These are phyloP conservation scores for Phalanger gymnotis DNA, from an alignment of 2,797 vertebrate genomes.

Conservation along the genomic window DNA sequence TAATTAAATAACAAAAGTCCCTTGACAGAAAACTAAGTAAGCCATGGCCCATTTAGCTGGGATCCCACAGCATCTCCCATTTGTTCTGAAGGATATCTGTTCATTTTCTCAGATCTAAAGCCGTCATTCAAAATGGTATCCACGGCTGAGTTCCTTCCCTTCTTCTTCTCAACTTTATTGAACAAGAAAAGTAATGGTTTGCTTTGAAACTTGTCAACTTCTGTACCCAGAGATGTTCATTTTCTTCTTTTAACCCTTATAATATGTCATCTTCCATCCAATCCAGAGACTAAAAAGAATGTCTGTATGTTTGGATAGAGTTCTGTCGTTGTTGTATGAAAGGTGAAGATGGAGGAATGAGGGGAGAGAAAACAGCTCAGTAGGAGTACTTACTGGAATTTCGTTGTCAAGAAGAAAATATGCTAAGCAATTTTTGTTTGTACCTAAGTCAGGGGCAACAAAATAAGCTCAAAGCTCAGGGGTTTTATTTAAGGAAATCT, in stretches of 20 bases:
- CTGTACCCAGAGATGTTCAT: background rate
- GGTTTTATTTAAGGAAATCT: slow-evolving; percentile 27
- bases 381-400: background rate
- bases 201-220: background rate
- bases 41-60: background rate
- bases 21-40: slow-evolving; percentile 6
- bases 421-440: background rate
- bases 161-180: background rate
- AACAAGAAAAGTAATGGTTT: background rate
- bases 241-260: background rate
- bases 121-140: background rate
- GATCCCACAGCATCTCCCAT: background rate
- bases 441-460: background rate
- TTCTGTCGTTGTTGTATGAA: background rate
- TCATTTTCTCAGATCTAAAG: slow-evolving; percentile 15
- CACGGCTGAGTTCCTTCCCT: background rate
- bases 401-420: background rate
- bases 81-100: slow-evolving; percentile 10
- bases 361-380: background rate
- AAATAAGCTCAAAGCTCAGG: background rate
- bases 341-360: background rate
- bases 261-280: background rate
- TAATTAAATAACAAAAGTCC: background rate
- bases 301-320: background rate
- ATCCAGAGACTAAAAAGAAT: background rate